These are phyloP conservation scores for Lasioglossum oenotherae DNA, from an alignment of 2,888 invertebrate genomes.

Conservation along the genomic window DNA sequence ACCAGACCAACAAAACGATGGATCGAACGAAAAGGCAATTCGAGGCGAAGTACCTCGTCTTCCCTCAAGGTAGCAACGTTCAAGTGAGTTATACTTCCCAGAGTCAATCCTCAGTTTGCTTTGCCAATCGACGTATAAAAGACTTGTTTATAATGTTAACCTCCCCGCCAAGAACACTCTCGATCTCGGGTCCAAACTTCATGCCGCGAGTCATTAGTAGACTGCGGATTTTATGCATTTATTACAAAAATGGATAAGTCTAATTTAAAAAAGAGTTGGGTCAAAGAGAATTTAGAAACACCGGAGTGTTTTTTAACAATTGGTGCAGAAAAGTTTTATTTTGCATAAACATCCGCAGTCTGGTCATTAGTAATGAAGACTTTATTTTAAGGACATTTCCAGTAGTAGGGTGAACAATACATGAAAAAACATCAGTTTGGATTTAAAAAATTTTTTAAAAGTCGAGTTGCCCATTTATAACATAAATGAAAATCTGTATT, in stretches of 20 bases:
- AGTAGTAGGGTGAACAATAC: background rate
- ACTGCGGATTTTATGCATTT: too few relatives aligned
- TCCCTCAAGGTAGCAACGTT: constrained; percentile 88
- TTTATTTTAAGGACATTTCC: background rate
- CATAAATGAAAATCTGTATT: too few relatives aligned
- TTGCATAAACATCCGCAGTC: too few relatives aligned
- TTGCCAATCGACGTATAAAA: background rate
- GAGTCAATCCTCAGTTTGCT: background rate
- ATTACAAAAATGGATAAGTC: too few relatives aligned
- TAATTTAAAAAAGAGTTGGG: too few relatives aligned
- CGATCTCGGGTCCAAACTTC: background rate
- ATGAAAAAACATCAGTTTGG: too few relatives aligned
- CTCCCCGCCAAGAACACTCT: background rate
- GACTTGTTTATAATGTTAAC: constrained; percentile 21
- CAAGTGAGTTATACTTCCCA: constrained; percentile 85
- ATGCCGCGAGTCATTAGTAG: background rate
- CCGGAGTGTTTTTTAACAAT: too few relatives aligned
- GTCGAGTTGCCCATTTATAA: too few relatives aligned
- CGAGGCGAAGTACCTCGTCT: constrained; percentile 85
- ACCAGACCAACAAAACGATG: constrained; percentile 20
- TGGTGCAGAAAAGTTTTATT: too few relatives aligned
- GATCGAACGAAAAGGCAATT: constrained; percentile 63
- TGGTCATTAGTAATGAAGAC: background rate
- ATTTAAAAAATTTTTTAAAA: too few relatives aligned
- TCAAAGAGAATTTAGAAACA: too few relatives aligned